These are phyloP conservation scores for Delia radicum DNA, from an alignment of 1,140 invertebrate species.

Conservation along the genomic window DNA sequence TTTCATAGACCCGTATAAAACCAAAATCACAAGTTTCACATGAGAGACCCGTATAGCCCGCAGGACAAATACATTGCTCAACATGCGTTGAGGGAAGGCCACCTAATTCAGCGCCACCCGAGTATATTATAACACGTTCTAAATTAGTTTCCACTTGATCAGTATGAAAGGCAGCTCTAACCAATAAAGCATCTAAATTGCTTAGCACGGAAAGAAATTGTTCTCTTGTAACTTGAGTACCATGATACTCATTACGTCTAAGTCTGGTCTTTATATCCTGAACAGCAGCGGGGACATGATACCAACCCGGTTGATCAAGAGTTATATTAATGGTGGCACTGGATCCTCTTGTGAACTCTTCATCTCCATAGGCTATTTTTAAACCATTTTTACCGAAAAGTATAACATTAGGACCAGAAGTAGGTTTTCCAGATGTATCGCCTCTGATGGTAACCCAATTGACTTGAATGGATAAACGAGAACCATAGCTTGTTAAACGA, in stretches of 20 bases:
- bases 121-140: conserved; percentile 44
- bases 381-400: conserved; percentile 74
- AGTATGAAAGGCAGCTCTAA: conserved; percentile 89
- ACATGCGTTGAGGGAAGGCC: conserved; percentile 54
- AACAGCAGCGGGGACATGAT: conserved; percentile 65
- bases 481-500: conserved; percentile 80
- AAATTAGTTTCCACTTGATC: conserved; percentile 85
- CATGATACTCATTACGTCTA: conserved; percentile 62
- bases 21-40: conserved; percentile 85
- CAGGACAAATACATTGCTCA: conserved; percentile 68
- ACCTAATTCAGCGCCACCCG: conserved; percentile 52
- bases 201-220: conserved; percentile 85
- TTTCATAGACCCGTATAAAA: conserved; percentile 73
- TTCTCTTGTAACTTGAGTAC: conserved; percentile 66
- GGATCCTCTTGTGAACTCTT: conserved; percentile 53
- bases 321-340: conserved; percentile 63
- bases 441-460: conserved; percentile 85
- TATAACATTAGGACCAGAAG: conserved; percentile 82
- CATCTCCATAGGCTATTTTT: conserved; percentile 70
- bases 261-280: conserved; percentile 63
- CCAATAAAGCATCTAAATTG: conserved; percentile 75
- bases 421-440: conserved; percentile 83
- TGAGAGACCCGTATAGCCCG: conserved; percentile 72
- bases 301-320: conserved; percentile 74
- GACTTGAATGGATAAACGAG: conserved; percentile 73